These are phyloP conservation scores for Columba livia DNA, from an alignment of 2,113 vertebrate species.

Conservation along the genomic window DNA sequence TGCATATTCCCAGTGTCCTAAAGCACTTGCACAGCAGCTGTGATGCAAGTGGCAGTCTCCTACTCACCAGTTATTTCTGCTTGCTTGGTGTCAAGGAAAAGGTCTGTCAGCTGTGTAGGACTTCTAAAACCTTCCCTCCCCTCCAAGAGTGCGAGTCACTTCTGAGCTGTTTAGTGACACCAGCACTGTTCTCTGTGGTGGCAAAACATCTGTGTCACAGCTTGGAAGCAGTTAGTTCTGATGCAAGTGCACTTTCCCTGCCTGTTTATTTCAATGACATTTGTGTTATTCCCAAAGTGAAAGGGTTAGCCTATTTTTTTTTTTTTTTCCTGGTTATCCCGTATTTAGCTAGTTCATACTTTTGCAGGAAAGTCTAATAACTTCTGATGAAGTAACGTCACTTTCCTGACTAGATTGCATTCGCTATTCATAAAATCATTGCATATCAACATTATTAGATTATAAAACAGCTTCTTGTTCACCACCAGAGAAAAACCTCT, in stretches of 20 bases:
- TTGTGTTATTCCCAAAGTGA: background rate
- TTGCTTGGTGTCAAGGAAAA: background rate
- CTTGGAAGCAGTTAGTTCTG: background rate
- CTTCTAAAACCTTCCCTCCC: background rate
- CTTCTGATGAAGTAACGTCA: background rate
- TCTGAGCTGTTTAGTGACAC: background rate
- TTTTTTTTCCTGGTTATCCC: background rate
- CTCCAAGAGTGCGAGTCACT: background rate
- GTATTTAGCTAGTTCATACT: background rate
- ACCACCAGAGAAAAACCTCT: background rate
- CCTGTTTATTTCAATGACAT: background rate
- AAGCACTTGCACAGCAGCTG: background rate
- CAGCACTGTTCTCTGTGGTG: background rate
- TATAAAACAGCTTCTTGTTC: background rate
- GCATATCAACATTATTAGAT: background rate
- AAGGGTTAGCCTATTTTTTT: background rate
- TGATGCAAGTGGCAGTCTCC: background rate
- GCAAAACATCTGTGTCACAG: constrained; percentile 24
- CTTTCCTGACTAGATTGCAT: background rate
- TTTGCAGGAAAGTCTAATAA: background rate
- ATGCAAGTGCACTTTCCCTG: background rate
- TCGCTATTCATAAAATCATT: background rate
- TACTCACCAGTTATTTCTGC: background rate
- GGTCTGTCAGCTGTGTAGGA: background rate
- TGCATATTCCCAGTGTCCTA: background rate